Evolutionary conservation across 1,140 invertebrate species (phyloP), one percentile per base, ranked within the genome.

Genomic region (Telenomus remus): DNA sequence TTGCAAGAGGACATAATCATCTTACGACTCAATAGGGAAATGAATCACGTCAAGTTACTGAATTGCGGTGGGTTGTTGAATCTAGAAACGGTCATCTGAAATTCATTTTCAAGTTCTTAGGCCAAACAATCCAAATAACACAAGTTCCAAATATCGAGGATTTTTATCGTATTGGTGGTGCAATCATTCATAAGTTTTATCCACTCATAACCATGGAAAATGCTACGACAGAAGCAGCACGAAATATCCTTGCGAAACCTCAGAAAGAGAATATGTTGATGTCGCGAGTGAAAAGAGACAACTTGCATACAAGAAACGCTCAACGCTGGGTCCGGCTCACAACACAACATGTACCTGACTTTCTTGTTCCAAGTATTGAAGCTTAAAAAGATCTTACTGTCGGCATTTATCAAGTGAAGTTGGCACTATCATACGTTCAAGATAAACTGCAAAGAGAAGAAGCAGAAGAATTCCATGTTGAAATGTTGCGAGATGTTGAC

Each of bases 11-110:
- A 13, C 34, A 60, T 35, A n/a, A 12, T 35, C 35, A 63, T 35
- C 16, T 63, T 4, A 34, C n/a, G 4, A 53, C 59, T 1, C 48
- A 63, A 37, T 39, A 53, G 35, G 39, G 19, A 1, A 63, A 63
- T 12, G n/a, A 46, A 11, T 39, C 49, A 8, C 39, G 49, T 19
- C 13, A 53, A 4, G 19, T 53, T 5, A 53, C 49, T 0, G 53
- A 63, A 63, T 34, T n/a, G 11, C 19, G 60, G 16, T 48, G 10
- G 43, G 6, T 44, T 1, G n/a, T 44, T 7, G 43, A 44, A 12
- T 3, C n/a, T 44, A 1, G 43, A 8, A 44, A 44, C 43, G 43
- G 43, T 1, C 43, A 44, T 44, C 4, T 49, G 0, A 12, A 49
- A 19, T 13, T 5, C 6, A 16, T 49, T 19, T 49, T 49, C 47